Conservation (phyloP, 2,888 invertebrate species). For the Ligdia adustata region DNA sequence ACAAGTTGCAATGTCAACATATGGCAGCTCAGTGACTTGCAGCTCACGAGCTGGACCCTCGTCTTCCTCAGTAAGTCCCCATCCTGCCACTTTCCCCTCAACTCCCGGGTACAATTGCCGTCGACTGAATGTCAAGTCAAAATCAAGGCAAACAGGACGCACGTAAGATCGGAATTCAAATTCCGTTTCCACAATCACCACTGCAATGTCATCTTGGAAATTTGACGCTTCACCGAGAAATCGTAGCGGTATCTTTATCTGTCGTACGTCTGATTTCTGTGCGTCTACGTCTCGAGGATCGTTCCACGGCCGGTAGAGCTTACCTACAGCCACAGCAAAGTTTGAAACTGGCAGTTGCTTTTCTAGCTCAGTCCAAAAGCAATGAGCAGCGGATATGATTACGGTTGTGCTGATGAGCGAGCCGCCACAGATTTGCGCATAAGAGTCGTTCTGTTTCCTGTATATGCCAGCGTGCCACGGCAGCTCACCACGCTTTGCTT, state of each 20-base stretch:
- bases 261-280: constrained; percentile 12
- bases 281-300: constrained; percentile 5
- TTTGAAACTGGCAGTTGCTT: neutral
- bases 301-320: constrained; percentile 20
- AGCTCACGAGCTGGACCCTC: constrained; percentile 12
- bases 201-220: constrained; percentile 75
- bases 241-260: constrained; percentile 27
- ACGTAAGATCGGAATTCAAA: constrained; percentile 58
- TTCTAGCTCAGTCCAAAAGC: neutral
- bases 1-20: constrained; percentile 16
- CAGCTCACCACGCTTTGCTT: neutral
- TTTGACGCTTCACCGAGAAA: constrained; percentile 69
- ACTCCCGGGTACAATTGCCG: constrained; percentile 12
- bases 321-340: constrained; percentile 13
- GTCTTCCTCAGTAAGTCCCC: constrained; percentile 20
- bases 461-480: constrained; percentile 4
- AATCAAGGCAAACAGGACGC: constrained; percentile 68
- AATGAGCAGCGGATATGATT: neutral
- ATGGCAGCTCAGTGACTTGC: constrained; percentile 20
- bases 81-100: constrained; percentile 24
- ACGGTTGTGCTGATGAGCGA: neutral
- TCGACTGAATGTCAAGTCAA: constrained; percentile 10
- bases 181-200: constrained; percentile 59
- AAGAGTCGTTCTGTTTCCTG: neutral
- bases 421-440: neutral